Percentiles rank a stretch among this genome's conserved stretches.
Evolutionary conservation across 2,888 invertebrate genomes (phyloP).

Genomic region (Bugulina stolonifera): DNA sequence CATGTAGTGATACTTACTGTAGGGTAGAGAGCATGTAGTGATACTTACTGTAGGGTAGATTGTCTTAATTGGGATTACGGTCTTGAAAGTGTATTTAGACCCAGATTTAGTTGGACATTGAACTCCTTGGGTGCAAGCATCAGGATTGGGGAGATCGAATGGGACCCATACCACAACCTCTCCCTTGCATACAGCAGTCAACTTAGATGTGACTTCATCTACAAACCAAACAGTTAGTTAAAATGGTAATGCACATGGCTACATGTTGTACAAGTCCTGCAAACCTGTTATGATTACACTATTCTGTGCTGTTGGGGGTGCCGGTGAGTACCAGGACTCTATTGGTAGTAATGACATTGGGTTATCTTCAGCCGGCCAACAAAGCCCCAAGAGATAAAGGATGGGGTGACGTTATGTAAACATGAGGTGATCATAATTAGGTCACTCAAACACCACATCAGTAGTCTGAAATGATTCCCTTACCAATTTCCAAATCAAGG

Average conservation of each 20-base stretch:
- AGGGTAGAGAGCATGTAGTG: background rate
- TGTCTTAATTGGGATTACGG: background rate
- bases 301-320: background rate
- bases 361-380: background rate
- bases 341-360: background rate
- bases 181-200: conserved; percentile 7
- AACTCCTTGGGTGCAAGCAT: conserved; percentile 28
- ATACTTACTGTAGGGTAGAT: conserved; percentile 6
- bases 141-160: conserved; percentile 27
- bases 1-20: background rate
- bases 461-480: background rate
- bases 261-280: background rate
- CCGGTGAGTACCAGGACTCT: background rate
- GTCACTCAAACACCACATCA: background rate
- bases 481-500: background rate
- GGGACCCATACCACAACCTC: conserved; percentile 26
- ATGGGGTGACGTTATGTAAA: background rate
- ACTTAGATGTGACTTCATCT: background rate
- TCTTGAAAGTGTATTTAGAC: background rate
- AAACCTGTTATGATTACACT: background rate
- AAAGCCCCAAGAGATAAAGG: background rate
- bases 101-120: conserved; percentile 19
- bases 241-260: background rate
- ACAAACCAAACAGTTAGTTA: too few relatives aligned
- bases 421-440: background rate